A percentile compares a stretch with the other conserved stretches of the same genome.
phyloP scores from a whole-genome alignment of 2,888 invertebrate genomes.

The Stenotaenia linearis region DNA sequence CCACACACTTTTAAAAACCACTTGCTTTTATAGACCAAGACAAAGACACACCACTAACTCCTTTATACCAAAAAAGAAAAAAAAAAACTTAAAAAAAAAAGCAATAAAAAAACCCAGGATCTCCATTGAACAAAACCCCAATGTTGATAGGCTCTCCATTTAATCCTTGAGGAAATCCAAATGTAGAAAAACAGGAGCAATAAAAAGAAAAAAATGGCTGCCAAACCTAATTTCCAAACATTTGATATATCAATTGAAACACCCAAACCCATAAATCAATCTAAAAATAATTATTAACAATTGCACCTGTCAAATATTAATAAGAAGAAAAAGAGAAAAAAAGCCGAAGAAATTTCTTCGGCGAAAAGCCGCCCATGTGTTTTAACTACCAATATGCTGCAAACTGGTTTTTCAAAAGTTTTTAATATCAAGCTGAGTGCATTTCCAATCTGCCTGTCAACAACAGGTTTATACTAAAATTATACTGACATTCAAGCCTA shows the following conservation, averaged over 20 bases:
- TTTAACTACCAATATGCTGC: background rate
- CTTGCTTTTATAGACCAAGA: background rate
- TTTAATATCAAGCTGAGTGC: conserved; percentile 24
- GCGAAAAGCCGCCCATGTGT: background rate
- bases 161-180: conserved; percentile 10
- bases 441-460: conserved; percentile 26
- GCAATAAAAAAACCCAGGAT: background rate
- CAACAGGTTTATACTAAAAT: conserved; percentile 24
- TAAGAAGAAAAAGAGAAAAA: background rate
- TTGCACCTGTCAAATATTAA: conserved; percentile 13
- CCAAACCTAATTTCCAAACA: background rate
- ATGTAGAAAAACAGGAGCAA: background rate
- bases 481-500: conserved; percentile 7
- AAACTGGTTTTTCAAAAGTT: conserved; percentile 8
- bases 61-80: background rate
- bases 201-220: background rate
- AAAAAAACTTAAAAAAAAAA: background rate
- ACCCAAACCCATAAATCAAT: background rate
- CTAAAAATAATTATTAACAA: background rate
- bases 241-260: conserved; percentile 12
- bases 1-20: background rate
- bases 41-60: background rate
- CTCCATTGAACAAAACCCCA: conserved; percentile 22
- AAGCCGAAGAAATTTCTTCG: background rate
- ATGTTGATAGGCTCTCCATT: conserved; percentile 19